Evolutionary conservation across 2,888 invertebrate species (phyloP).

Genomic region (Agrotis ipsilon): DNA sequence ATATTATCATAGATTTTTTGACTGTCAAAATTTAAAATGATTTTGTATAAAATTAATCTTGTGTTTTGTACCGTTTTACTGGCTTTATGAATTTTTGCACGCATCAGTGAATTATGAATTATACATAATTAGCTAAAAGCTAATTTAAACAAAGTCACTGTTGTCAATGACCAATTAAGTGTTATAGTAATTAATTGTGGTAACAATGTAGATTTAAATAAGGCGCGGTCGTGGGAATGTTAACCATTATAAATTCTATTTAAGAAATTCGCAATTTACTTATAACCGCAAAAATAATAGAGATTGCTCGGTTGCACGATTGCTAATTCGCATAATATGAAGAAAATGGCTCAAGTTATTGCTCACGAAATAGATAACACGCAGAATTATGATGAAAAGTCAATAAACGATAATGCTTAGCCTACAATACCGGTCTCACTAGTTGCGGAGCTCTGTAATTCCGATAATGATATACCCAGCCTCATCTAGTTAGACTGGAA

Average conservation of each 20-base stretch:
- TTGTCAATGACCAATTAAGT: conserved; percentile 25
- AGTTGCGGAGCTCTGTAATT: conserved; percentile 15
- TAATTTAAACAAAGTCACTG: conserved; percentile 6
- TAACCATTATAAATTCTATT: background rate
- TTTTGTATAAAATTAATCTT: background rate
- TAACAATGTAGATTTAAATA: conserved; percentile 1
- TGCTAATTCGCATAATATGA: conserved; percentile 11
- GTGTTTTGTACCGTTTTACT: background rate
- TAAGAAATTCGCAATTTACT: background rate
- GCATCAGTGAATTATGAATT: background rate
- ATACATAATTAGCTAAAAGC: conserved; percentile 6
- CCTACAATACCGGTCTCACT: conserved; percentile 33
- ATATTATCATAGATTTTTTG: background rate
- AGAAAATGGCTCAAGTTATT: conserved; percentile 7
- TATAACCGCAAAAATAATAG: conserved; percentile 11
- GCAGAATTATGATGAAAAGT: conserved; percentile 24
- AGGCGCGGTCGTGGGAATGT: conserved; percentile 16
- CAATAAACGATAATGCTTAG: conserved; percentile 32
- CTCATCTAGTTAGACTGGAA: conserved; percentile 9
- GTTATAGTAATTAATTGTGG: conserved; percentile 19
- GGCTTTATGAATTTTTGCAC: background rate
- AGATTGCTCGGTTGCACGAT: conserved; percentile 4
- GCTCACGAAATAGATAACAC: conserved; percentile 16
- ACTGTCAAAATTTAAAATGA: conserved; percentile 9
- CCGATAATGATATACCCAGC: conserved; percentile 9